A percentile compares a stretch with the other conserved stretches of the same genome.
Conservation (phyloP, 2,888 invertebrate genomes). For the Agriopis leucophaearia region DNA sequence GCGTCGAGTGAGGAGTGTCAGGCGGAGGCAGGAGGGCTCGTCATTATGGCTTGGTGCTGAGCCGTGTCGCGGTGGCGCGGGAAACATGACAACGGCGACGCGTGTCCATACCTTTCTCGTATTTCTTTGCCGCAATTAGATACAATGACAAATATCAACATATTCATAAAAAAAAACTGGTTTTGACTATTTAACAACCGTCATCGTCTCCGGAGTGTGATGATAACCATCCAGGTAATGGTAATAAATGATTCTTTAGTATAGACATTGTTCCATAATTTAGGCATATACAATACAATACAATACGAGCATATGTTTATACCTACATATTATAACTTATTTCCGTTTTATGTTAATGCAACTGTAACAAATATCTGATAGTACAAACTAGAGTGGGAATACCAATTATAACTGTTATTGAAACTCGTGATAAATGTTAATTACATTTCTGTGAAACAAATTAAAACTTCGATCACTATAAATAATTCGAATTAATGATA, state of each 20-base stretch:
- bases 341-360: background rate
- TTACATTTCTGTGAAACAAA: slow-evolving; percentile 25
- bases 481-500: slow-evolving; percentile 10
- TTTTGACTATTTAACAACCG: no score
- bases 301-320: no score
- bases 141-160: background rate
- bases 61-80: slow-evolving; percentile 48
- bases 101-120: background rate
- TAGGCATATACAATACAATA: no score
- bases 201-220: no score
- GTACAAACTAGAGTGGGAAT: slow-evolving; percentile 10
- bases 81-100: slow-evolving; percentile 40
- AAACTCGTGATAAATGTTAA: slow-evolving; percentile 23
- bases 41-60: slow-evolving; percentile 67
- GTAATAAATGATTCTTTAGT: no score
- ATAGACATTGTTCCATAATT: no score
- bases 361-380: slow-evolving; percentile 10
- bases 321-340: no score
- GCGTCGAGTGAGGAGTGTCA: slow-evolving; percentile 48
- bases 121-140: background rate
- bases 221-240: no score
- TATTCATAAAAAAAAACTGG: no score
- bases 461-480: slow-evolving; percentile 8
- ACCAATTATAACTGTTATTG: slow-evolving; percentile 25
- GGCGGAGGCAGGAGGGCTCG: slow-evolving; percentile 55